Evolutionary conservation across 2,888 invertebrate species (phyloP), one percentile per base, ranked within the genome.

Genomic region (Chironomus riparius): DNA sequence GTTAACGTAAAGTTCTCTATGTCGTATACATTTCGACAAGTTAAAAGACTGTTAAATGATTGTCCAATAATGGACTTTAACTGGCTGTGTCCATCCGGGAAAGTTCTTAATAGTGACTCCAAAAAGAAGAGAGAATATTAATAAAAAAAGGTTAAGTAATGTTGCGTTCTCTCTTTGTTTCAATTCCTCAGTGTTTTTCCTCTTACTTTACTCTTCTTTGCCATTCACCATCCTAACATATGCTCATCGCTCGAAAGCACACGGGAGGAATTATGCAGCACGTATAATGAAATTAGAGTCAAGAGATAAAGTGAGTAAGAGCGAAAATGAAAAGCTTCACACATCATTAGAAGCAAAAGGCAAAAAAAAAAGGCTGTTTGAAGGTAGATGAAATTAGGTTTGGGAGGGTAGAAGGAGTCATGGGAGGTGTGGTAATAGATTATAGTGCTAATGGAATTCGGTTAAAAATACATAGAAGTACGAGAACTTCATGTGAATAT

Each of bases 211-310:
- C 15, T 56, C 56, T 56, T 15, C 18, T 56, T 56, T 56, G 5
- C 15, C 56, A 56, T 56, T 38, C 38, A 38, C 38, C 38, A 38
- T 38, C 1, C 38, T 38, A 7, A 56, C 15, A 56, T 56, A 56
- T 56, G 56, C 24, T 6, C 65, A 65, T 10, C 7, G 65, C 18
- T 21, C 4, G 22, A 65, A 65, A 65, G 65, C 65, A 65, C 65
- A 65, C 65, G 65, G 24, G 65, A 65, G 65, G 21, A 24, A 65
- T 65, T 65, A 65, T 24, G 24, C 56, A 24, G 65, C 65, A 24
- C 21, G 21, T 65, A 65, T 65, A 65, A 65, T 65, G 65, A 65
- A 65, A 65, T 65, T 65, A 65, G 18, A 65, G 65, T 24, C 21
- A 65, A 65, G 65, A 13, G 24, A 22, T 13, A 21, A 65, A 21